Percentiles rank a stretch among this genome's conserved stretches.
phyloP scores from a whole-genome alignment of 2,888 invertebrate species.

The Periphyllus acericola region DNA sequence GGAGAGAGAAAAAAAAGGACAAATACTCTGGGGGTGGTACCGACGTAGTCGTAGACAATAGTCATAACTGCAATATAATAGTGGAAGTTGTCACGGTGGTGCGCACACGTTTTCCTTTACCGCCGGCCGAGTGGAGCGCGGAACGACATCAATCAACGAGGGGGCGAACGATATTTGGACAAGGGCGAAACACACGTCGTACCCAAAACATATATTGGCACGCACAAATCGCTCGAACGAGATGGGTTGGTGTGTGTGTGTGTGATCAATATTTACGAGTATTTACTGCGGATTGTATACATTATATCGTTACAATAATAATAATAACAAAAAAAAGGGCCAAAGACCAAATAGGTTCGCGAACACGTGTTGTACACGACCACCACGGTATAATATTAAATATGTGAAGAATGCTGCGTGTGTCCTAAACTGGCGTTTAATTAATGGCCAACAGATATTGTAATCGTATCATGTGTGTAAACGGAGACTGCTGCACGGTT shows the following conservation, averaged over 20 bases:
- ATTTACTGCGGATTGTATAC: constrained; percentile 12
- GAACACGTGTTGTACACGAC: constrained; percentile 17
- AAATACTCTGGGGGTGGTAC: neutral
- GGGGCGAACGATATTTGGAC: constrained; percentile 50
- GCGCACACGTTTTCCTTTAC: neutral
- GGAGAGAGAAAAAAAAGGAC: neutral
- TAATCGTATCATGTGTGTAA: constrained; percentile 21
- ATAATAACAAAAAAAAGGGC: neutral
- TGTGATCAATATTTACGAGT: constrained; percentile 45
- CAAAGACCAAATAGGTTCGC: constrained; percentile 15
- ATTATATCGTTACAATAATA: constrained; percentile 11
- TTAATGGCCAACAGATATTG: constrained; percentile 41
- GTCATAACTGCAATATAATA: neutral
- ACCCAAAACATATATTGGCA: constrained; percentile 7
- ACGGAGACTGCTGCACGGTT: constrained; percentile 1
- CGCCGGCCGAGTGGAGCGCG: neutral
- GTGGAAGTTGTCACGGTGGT: neutral
- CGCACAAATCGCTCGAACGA: neutral
- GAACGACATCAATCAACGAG: constrained; percentile 35
- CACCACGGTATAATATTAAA: neutral
- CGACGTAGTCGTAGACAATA: neutral
- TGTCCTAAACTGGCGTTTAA: constrained; percentile 26
- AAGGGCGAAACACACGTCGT: constrained; percentile 24
- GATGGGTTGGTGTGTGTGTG: neutral
- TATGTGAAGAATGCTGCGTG: neutral